Conservation (phyloP, 1,140 invertebrate species). For the Heliothis virescens region DNA sequence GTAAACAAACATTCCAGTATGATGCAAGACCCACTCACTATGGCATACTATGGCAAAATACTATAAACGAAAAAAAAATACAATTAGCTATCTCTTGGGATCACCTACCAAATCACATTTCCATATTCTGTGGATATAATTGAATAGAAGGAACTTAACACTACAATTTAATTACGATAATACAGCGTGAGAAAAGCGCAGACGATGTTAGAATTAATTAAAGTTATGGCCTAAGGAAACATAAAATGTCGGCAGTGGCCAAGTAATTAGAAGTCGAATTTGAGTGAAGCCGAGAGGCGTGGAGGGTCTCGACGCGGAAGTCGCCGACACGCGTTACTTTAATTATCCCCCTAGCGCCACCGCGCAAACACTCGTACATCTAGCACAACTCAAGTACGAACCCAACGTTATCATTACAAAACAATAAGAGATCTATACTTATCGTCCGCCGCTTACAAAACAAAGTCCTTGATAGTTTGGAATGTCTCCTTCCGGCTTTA, state of each 20-base stretch:
- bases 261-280: constrained; percentile 77
- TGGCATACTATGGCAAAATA: too few relatives aligned
- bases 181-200: constrained; percentile 75
- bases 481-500: constrained; percentile 46
- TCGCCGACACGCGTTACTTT: constrained; percentile 41
- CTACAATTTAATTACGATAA: too few relatives aligned
- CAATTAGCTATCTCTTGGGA: neutral
- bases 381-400: neutral
- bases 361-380: neutral
- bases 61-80: neutral
- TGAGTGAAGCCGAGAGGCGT: constrained; percentile 61
- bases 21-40: too few relatives aligned
- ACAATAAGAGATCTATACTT: constrained; percentile 47
- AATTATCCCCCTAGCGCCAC: constrained; percentile 16
- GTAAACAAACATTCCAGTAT: neutral
- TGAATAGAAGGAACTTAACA: constrained; percentile 44
- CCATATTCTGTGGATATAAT: constrained; percentile 23
- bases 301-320: constrained; percentile 59
- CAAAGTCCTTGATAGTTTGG: constrained; percentile 41
- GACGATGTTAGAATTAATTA: constrained; percentile 76
- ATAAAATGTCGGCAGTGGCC: constrained; percentile 73
- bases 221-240: constrained; percentile 78
- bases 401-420: constrained; percentile 38
- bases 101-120: constrained; percentile 36
- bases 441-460: constrained; percentile 38